Evolutionary conservation across 2,888 invertebrate species (phyloP), one percentile per base, ranked within the genome.

Genomic region (Pyrocoelia pectoralis): DNA sequence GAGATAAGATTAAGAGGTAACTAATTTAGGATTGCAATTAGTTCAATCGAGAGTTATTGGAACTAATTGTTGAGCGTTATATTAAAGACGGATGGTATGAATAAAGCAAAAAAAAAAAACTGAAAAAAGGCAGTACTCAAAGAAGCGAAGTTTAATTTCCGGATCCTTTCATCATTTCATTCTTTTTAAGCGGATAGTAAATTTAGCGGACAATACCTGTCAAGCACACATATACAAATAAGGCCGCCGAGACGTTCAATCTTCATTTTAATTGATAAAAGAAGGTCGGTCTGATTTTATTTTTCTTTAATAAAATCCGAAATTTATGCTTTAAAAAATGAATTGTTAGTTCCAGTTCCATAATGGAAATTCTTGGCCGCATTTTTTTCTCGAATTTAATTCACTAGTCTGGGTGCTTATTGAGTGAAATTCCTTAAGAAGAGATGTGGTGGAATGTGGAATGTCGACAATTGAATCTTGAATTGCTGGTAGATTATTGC

Each of bases 291-390:
- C 24, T 24, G 24, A 24, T 5, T 24, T 24, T 24, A 5, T 6
- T 24, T 24, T 6, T 6, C 24, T 24, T 24, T 24, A 24, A 24
- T 24, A 24, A 24, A 24, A 24, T 24, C 24, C 24, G 3, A 5
- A 24, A 24, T 24, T 24, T 24, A 24, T 24, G 24, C 24, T 6
- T 24, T 24, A 24, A 24, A 24, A 24, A 24, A 6, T 24, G 24
- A 72, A 70, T 69, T 69, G 70, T 70, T 72, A 72, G 68, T 68
- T 65, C 64, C 33, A n/a, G 46, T 61, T 56, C 59, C n/a, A 53
- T 51, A 72, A 73, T 70, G 70, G 70, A 68, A 73, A 77, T 77
- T 74, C 76, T 68, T 69, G 68, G 61, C 67, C 71, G 73, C 74
- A 75, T 74, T 75, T 74, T 74, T 71, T 56, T 41, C 63, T 71